Conservation (phyloP, 2,888 invertebrate genomes). For the Caenorhabditis drosophilae region DNA sequence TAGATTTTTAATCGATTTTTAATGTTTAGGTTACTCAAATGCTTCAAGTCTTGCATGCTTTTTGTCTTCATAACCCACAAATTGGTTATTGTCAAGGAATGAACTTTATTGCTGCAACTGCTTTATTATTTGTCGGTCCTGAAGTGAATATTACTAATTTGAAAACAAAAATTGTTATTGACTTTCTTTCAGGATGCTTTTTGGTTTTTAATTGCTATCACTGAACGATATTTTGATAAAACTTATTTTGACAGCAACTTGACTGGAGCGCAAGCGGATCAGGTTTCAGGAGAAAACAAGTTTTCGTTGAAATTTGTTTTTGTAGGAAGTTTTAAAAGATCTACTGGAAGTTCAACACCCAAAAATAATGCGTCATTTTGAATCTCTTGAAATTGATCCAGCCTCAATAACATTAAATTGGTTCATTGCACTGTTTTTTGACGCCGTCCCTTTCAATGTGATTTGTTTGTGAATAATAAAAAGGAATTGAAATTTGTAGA, state of each 20-base stretch:
- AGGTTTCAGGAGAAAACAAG: too few species aligned
- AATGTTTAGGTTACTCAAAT: constrained; percentile 72
- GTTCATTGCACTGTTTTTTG: constrained; percentile 74
- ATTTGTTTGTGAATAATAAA: not conserved
- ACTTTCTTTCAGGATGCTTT: constrained; percentile 70
- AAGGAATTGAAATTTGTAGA: constrained; percentile 67
- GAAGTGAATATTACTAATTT: too few species aligned
- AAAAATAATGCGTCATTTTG: constrained; percentile 71
- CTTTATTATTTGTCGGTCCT: constrained; percentile 72
- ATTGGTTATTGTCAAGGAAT: constrained; percentile 74
- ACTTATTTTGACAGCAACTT: constrained; percentile 73
- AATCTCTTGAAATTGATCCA: constrained; percentile 72
- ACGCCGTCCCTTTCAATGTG: constrained; percentile 73
- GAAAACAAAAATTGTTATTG: not conserved
- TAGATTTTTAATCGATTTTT: constrained; percentile 6
- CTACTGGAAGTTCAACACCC: constrained; percentile 72
- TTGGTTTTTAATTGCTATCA: constrained; percentile 74
- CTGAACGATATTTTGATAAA: constrained; percentile 72
- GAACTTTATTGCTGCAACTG: constrained; percentile 73
- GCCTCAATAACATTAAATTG: constrained; percentile 74
- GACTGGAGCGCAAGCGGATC: constrained; percentile 73
- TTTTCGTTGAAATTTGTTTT: too few species aligned
- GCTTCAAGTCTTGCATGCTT: constrained; percentile 73
- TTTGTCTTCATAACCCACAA: constrained; percentile 73
- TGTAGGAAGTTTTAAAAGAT: constrained; percentile 71